phyloP scores from a whole-genome alignment of 2,888 invertebrate species.

The Cyrtodaria siliqua region DNA sequence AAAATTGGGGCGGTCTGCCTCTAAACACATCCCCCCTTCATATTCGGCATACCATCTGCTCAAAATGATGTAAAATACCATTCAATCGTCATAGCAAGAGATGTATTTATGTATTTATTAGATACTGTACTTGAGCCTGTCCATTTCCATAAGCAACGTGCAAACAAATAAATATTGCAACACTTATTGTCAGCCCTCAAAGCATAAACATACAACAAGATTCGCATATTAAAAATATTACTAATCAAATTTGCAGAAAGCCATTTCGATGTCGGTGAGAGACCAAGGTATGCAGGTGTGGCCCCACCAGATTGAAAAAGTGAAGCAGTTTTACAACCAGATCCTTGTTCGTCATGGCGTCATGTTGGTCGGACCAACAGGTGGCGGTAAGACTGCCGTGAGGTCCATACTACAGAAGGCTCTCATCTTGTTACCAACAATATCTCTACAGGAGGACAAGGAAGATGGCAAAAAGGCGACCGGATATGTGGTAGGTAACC shows the following conservation, averaged over 20 bases:
- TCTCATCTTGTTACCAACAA: slow-evolving; percentile 82
- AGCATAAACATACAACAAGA: too few species aligned
- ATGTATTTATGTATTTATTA: too few species aligned
- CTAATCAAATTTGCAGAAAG: slow-evolving; percentile 75
- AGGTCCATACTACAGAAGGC: slow-evolving; percentile 85
- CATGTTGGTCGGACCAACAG: slow-evolving; percentile 86
- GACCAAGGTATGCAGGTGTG: slow-evolving; percentile 84
- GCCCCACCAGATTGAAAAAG: slow-evolving; percentile 85
- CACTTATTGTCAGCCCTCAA: too few species aligned
- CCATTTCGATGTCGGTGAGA: slow-evolving; percentile 83
- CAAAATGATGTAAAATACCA: too few species aligned
- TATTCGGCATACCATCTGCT: too few species aligned
- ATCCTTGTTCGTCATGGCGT: slow-evolving; percentile 85
- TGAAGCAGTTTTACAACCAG: slow-evolving; percentile 85
- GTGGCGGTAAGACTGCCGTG: slow-evolving; percentile 85
- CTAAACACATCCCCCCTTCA: too few species aligned
- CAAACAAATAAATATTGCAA: too few species aligned
- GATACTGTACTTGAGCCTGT: too few species aligned
- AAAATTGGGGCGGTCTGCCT: too few species aligned
- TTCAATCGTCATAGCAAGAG: too few species aligned
- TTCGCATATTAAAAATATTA: too few species aligned
- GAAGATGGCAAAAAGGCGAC: slow-evolving; percentile 63
- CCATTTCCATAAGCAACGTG: too few species aligned
- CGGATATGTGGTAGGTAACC: slow-evolving; percentile 59
- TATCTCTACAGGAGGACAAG: slow-evolving; percentile 68